Base-by-base conservation (phyloP, 2,888 invertebrate species). In the Thymelicus sylvestris region DNA sequence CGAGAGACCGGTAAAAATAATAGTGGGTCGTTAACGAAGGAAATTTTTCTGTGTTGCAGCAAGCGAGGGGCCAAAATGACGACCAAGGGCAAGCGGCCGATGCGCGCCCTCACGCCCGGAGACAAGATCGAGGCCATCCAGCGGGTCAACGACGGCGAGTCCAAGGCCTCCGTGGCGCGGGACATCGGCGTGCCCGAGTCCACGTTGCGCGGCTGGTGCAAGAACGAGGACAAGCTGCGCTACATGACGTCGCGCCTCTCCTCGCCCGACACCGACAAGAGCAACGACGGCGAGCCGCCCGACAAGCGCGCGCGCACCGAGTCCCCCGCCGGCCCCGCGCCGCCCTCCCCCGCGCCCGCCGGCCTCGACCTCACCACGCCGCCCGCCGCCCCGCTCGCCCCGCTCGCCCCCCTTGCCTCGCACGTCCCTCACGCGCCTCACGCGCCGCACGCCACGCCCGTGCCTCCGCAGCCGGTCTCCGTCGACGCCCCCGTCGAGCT, bases 161-260 rank as follows among this genome's bases (percentile, higher is more conserved):
- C 97, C 71, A 97, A 97, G 83, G 97, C 97, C 3, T 97, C 97
- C 0, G 97, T 97, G 1, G 97, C 97, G 2, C 94, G 97, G 4
- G 97, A 97, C 85, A 97, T 97, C 83, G 97, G 97, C 48, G 97
- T 97, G 19, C 97, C 97, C 0, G 97, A 97, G 87, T 97, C 97
- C 3, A 97, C 97, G 8, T 92, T 97, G 15, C 95, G 97, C 4
- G 97, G 97, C 72, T 97, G 97, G 97, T 97, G 97, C 90, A 97
- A 97, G 87, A 97, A 97, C 83, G 97, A 97, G 83, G 96, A 96
- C 80, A 97, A 97, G 86, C 87, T 94, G 76, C 91, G 94, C 89
- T 96, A 76, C 95, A 96, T 85, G 95, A 96, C 93, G 82, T 96
- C 96, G 41, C 94, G 96, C 10, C 95, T 96, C 80, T 96, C 96